A percentile compares a stretch with the other conserved stretches of the same genome.
Evolutionary conservation across 2,113 vertebrate genomes (phyloP).

Genomic region (Gambusia affinis): DNA sequence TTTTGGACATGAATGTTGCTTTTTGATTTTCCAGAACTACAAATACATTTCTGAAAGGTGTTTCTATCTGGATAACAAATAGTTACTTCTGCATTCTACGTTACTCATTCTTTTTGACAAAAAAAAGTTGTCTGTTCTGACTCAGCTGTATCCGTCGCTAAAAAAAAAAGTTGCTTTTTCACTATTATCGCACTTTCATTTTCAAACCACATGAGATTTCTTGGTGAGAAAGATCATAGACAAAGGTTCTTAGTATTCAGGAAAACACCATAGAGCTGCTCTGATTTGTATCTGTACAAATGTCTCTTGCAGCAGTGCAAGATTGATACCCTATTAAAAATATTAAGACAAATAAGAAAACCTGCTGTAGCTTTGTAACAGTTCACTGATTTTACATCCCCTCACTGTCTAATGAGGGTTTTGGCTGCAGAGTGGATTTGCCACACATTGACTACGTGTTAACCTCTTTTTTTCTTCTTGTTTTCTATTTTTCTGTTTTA

Average conservation of each 20-base stretch:
- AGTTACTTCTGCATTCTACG: neutral
- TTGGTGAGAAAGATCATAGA: neutral
- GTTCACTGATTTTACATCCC: neutral
- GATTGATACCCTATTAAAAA: neutral
- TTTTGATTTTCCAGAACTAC: neutral
- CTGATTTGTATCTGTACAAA: neutral
- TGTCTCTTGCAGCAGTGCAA: neutral
- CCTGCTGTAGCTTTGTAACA: neutral
- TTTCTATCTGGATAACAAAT: neutral
- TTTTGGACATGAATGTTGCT: neutral
- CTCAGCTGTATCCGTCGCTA: neutral
- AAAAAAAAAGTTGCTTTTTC: too few relatives aligned
- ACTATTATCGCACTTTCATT: neutral
- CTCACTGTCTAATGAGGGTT: neutral
- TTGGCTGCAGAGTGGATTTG: neutral
- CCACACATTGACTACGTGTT: neutral
- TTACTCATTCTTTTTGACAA: neutral
- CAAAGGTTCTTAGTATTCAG: conserved; percentile 13
- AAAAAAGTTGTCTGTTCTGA: neutral
- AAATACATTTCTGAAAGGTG: neutral
- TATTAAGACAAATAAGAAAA: neutral
- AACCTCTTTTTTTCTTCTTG: neutral
- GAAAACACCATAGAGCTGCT: neutral
- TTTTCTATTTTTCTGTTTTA: too few relatives aligned
- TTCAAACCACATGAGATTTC: neutral